These are phyloP conservation scores for Frankliniella fusca DNA, from an alignment of 2,888 invertebrate genomes.

Conservation along the genomic window DNA sequence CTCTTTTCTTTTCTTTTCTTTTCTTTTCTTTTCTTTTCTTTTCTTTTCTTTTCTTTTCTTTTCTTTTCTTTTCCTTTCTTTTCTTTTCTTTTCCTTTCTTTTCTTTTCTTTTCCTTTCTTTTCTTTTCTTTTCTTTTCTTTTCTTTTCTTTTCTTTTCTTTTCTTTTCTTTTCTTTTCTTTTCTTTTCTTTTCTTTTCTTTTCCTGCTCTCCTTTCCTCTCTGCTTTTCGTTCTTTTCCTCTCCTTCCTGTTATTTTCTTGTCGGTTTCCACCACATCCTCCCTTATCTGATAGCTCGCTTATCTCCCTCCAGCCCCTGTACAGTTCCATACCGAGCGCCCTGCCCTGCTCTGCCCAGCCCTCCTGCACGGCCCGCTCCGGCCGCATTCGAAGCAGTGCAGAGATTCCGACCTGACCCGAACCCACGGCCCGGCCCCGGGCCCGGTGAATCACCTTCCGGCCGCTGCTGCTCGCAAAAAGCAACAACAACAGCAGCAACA, in stretches of 20 bases:
- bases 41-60: not conserved
- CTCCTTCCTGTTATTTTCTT: not conserved
- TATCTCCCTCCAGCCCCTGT: too few species aligned
- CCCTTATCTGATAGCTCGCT: too few species aligned
- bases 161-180: conserved; percentile 6
- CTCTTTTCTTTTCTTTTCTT: not conserved
- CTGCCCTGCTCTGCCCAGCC: not conserved
- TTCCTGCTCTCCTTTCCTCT: not conserved
- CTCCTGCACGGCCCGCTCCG: not conserved
- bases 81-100: not conserved
- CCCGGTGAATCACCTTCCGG: too few species aligned
- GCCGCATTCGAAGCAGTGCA: too few species aligned
- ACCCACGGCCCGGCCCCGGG: too few species aligned
- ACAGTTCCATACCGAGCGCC: not conserved
- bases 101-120: not conserved
- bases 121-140: not conserved
- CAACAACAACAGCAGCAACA: too few species aligned
- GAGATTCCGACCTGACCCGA: too few species aligned
- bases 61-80: not conserved
- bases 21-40: not conserved
- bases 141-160: not conserved
- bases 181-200: conserved; percentile 21
- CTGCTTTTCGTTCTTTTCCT: not conserved
- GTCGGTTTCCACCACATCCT: too few species aligned
- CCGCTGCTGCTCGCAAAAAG: too few species aligned